phyloP scores from a whole-genome alignment of 2,797 vertebrate genomes.

The Clarias pachynema region DNA sequence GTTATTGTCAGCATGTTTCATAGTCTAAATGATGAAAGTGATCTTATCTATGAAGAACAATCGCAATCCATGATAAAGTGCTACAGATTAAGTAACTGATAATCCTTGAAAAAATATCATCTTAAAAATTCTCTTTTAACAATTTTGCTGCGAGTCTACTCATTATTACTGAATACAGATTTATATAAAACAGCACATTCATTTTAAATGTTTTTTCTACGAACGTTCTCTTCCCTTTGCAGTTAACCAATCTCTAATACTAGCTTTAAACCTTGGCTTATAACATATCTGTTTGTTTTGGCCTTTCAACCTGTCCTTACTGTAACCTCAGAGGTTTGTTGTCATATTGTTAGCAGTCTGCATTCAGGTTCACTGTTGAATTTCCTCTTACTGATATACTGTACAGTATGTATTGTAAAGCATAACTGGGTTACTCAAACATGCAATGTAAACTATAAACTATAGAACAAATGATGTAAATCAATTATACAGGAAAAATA shows the following conservation, averaged over 20 bases:
- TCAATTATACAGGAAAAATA: neutral
- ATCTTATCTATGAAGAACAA: neutral
- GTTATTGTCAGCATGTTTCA: neutral
- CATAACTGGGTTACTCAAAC: neutral
- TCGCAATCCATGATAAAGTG: no score
- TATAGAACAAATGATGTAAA: neutral
- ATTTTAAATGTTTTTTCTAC: neutral
- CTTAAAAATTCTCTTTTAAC: neutral
- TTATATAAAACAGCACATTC: neutral
- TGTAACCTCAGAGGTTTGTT: neutral
- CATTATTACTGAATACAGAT: neutral
- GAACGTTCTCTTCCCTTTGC: neutral
- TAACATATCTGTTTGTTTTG: neutral
- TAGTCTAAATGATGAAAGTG: neutral
- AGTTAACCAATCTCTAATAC: neutral
- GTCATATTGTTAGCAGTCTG: neutral
- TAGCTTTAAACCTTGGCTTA: neutral
- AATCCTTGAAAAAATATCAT: neutral
- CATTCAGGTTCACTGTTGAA: neutral
- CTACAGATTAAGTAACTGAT: no score
- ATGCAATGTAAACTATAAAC: neutral
- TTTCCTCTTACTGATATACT: neutral
- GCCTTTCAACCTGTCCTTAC: neutral
- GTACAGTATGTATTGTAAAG: neutral
- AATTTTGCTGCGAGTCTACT: neutral